A percentile compares a stretch with the other conserved stretches of the same genome.
Evolutionary conservation across 2,113 vertebrate genomes (phyloP).

Genomic region (Rhagologus leucostigma): DNA sequence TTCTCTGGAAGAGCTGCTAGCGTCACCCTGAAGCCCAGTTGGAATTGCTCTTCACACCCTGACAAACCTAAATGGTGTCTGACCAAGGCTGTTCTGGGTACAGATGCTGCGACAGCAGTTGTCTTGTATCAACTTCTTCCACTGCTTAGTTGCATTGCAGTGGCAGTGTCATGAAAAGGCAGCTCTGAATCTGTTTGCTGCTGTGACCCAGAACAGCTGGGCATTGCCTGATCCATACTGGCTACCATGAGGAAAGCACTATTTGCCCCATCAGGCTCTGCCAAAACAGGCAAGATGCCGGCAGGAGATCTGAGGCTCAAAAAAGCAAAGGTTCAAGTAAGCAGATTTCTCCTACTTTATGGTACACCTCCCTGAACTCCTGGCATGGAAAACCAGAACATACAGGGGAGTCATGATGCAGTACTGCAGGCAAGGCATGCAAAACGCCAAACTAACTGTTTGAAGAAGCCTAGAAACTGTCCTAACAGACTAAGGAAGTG

Average conservation of each 20-base stretch:
- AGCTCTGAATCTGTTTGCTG: not conserved
- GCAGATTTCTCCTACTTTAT: not conserved
- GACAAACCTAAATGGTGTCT: not conserved
- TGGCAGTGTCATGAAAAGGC: not conserved
- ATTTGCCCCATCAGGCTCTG: not conserved
- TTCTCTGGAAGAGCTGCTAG: not conserved
- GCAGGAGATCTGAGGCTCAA: not conserved
- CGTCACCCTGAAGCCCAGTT: not conserved
- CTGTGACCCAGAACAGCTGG: not conserved
- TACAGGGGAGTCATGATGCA: not conserved
- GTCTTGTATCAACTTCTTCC: not conserved
- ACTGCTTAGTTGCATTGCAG: not conserved
- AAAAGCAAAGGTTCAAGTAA: not conserved
- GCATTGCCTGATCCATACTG: not conserved
- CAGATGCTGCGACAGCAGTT: not conserved
- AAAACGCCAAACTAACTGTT: not conserved
- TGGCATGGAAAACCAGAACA: not conserved
- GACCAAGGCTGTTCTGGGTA: not conserved
- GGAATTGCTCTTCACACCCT: not conserved
- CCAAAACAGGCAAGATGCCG: not conserved
- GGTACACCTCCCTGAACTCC: not conserved
- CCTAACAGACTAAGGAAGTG: not conserved
- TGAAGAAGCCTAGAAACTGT: not conserved
- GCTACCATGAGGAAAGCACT: not conserved
- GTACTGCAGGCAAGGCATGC: rapidly evolving